Conservation (phyloP, 1,140 invertebrate genomes). For the Meteorus sp. region DNA sequence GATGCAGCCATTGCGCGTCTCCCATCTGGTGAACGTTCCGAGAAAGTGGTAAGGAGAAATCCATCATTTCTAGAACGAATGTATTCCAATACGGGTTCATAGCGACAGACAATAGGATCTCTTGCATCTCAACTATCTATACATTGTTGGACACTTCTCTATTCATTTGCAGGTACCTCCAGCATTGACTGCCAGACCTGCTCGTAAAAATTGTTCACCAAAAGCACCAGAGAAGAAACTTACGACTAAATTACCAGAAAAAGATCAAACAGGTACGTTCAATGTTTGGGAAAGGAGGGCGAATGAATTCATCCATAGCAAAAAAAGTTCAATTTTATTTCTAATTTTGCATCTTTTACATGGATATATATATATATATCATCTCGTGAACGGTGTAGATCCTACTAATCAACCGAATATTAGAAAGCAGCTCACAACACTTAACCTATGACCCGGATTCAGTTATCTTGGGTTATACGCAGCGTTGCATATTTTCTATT, state of each 20-base stretch:
- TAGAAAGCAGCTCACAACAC: background rate
- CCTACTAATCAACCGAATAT: background rate
- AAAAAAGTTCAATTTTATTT: background rate
- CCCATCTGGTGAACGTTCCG: conserved; percentile 77
- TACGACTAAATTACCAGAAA: conserved; percentile 45
- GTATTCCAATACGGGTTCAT: too few relatives aligned
- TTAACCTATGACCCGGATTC: conserved; percentile 17
- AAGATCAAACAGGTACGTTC: conserved; percentile 52
- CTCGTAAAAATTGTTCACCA: conserved; percentile 66
- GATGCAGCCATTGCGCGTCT: conserved; percentile 78
- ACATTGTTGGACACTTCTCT: conserved; percentile 17
- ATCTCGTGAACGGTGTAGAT: background rate
- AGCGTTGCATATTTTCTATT: conserved; percentile 19
- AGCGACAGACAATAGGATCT: too few relatives aligned
- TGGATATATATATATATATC: too few relatives aligned
- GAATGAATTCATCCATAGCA: conserved; percentile 11
- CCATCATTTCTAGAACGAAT: background rate
- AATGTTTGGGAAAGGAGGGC: conserved; percentile 15
- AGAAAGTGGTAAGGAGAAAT: conserved; percentile 75
- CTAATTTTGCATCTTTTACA: too few relatives aligned
- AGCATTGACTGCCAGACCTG: conserved; percentile 62
- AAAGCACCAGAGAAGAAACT: conserved; percentile 61
- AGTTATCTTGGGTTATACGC: conserved; percentile 23
- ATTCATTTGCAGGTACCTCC: conserved; percentile 60
- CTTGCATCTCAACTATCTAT: too few relatives aligned